Conservation (phyloP, 2,113 vertebrate species). For the Thamnophis sirtalis region DNA sequence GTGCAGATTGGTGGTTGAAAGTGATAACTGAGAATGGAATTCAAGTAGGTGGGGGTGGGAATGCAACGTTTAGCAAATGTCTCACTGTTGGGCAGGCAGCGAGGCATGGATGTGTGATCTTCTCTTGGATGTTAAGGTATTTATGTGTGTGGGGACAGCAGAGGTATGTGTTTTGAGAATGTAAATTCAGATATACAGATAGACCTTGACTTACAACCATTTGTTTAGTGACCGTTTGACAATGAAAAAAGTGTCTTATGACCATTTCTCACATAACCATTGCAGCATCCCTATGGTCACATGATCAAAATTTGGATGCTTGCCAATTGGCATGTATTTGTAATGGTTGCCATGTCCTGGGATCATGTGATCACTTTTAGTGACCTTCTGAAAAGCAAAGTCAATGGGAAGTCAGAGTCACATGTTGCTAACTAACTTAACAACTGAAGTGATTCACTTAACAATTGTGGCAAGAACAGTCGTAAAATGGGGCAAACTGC, state of each 20-base stretch:
- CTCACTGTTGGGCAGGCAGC: background rate
- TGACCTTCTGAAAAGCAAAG: background rate
- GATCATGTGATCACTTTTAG: background rate
- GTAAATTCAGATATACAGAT: background rate
- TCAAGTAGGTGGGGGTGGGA: background rate
- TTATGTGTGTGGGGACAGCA: background rate
- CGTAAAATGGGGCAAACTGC: background rate
- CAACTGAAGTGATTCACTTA: background rate
- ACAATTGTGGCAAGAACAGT: background rate
- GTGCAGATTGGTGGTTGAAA: background rate
- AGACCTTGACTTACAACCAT: background rate
- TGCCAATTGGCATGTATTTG: background rate
- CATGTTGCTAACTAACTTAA: background rate
- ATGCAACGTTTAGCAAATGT: background rate
- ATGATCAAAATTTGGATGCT: background rate
- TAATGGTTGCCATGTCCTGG: background rate
- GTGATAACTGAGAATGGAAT: background rate
- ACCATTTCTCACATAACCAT: background rate
- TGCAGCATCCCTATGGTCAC: background rate
- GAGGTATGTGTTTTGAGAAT: background rate
- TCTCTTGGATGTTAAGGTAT: background rate
- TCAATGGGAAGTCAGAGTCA: background rate
- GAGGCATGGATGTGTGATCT: background rate
- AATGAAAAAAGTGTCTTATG: background rate
- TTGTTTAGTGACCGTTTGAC: background rate